Percentiles rank a stretch among this genome's conserved stretches.
These are phyloP conservation scores for Leucoptera coffeella DNA, from an alignment of 2,888 invertebrate species.

Conservation along the genomic window DNA sequence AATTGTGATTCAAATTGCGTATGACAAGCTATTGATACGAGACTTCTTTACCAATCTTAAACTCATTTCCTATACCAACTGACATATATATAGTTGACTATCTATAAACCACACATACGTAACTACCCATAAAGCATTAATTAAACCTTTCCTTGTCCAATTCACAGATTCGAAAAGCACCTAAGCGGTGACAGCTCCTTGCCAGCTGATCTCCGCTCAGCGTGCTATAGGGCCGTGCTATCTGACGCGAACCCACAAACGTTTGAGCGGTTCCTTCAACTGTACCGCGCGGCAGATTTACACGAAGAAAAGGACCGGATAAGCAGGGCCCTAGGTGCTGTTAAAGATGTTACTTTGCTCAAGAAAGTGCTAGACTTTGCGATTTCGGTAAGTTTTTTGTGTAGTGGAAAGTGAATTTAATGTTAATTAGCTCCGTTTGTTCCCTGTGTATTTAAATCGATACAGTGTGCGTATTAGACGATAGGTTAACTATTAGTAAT, in stretches of 20 bases:
- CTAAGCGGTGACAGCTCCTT: slow-evolving; percentile 51
- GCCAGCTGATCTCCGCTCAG: slow-evolving; percentile 80
- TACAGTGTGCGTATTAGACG: too few species aligned
- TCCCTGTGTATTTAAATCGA: too few species aligned
- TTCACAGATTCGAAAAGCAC: slow-evolving; percentile 62
- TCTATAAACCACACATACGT: too few species aligned
- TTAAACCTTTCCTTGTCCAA: too few species aligned
- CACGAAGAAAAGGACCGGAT: slow-evolving; percentile 94
- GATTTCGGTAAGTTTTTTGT: slow-evolving; percentile 61
- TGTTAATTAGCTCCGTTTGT: too few species aligned
- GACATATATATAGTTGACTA: too few species aligned
- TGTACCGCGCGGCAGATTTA: slow-evolving; percentile 79
- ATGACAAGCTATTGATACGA: too few species aligned
- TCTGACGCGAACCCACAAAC: slow-evolving; percentile 62
- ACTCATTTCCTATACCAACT: too few species aligned
- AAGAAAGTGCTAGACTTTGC: slow-evolving; percentile 73
- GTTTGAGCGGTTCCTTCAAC: slow-evolving; percentile 69
- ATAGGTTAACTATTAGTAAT: too few species aligned
- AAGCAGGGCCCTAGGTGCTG: slow-evolving; percentile 75
- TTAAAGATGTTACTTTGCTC: slow-evolving; percentile 64
- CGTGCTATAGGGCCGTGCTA: slow-evolving; percentile 82
- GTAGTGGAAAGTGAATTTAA: background rate
- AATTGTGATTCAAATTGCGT: too few species aligned
- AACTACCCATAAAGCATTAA: too few species aligned
- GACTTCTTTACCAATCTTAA: too few species aligned